Evolutionary conservation across 1,140 invertebrate genomes (phyloP).

Genomic region (Drosophila guanche): DNA sequence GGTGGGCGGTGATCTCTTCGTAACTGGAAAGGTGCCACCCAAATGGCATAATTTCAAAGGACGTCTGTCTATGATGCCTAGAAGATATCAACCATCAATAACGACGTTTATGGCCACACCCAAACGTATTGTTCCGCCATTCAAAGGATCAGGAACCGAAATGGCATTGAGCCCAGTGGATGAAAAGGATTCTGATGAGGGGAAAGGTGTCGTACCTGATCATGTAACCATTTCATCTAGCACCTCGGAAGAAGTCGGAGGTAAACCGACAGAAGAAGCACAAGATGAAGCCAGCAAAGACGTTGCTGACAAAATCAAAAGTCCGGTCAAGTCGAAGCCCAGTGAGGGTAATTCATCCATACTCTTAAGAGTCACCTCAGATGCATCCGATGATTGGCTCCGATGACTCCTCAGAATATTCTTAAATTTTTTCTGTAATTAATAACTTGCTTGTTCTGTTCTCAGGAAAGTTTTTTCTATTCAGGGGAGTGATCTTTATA

Average conservation of each 20-base stretch:
- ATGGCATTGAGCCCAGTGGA: constrained; percentile 51
- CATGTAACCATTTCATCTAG: constrained; percentile 18
- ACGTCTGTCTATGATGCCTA: constrained; percentile 36
- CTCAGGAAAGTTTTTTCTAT: constrained; percentile 2
- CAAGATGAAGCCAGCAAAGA: too few species aligned
- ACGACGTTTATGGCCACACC: constrained; percentile 43
- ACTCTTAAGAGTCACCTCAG: constrained; percentile 33
- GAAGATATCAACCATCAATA: constrained; percentile 59
- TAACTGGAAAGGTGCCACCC: constrained; percentile 59
- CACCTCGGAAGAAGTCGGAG: background rate
- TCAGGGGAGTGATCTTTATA: constrained; percentile 11
- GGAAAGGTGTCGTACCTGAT: background rate
- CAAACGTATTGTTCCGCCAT: background rate
- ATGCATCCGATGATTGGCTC: constrained; percentile 61
- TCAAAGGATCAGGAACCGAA: background rate
- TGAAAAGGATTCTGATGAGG: background rate
- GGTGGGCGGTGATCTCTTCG: constrained; percentile 46
- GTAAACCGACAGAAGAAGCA: background rate
- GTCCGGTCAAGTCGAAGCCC: background rate
- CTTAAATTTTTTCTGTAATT: background rate
- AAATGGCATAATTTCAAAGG: constrained; percentile 70
- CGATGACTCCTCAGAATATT: constrained; percentile 32
- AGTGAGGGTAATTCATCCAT: background rate
- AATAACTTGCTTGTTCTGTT: background rate
- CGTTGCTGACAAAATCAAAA: background rate